These are phyloP conservation scores for Dione juno DNA, from an alignment of 2,888 invertebrate genomes.

Conservation along the genomic window DNA sequence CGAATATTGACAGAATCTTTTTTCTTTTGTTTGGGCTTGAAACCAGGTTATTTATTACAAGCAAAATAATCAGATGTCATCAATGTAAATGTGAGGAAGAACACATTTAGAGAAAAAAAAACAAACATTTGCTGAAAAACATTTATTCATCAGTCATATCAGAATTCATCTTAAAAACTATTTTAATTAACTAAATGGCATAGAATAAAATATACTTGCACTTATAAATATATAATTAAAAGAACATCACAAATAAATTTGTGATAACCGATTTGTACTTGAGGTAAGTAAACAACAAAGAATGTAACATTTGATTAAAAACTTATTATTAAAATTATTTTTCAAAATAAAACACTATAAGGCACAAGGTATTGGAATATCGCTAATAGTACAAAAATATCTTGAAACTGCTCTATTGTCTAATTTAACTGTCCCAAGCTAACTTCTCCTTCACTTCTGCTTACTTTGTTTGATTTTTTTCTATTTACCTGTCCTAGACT, in stretches of 20 bases:
- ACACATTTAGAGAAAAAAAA: conserved; percentile 9
- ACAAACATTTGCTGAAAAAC: conserved; percentile 44
- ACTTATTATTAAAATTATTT: conserved; percentile 28
- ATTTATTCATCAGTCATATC: conserved; percentile 58
- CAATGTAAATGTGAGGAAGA: neutral
- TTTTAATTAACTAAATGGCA: conserved; percentile 28
- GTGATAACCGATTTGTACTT: conserved; percentile 74
- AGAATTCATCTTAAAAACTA: conserved; percentile 44
- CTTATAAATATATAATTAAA: conserved; percentile 48
- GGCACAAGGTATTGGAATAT: conserved; percentile 29
- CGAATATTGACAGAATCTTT: too few relatives aligned
- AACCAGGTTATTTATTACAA: too few relatives aligned
- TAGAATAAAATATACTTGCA: conserved; percentile 39
- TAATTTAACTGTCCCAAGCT: conserved; percentile 51
- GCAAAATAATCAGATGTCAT: too few relatives aligned
- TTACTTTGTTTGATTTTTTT: conserved; percentile 50
- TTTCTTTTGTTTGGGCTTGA: too few relatives aligned
- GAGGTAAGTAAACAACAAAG: conserved; percentile 57
- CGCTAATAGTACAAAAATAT: conserved; percentile 11
- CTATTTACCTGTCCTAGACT: conserved; percentile 57
- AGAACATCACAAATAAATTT: conserved; percentile 59
- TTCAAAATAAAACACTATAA: conserved; percentile 29
- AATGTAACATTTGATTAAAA: conserved; percentile 41
- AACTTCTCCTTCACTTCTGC: conserved; percentile 65
- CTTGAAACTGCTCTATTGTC: conserved; percentile 9